Evolutionary conservation across 2,113 vertebrate genomes (phyloP), one percentile per base, ranked within the genome.

Genomic region (Microcebus tavaratra): DNA sequence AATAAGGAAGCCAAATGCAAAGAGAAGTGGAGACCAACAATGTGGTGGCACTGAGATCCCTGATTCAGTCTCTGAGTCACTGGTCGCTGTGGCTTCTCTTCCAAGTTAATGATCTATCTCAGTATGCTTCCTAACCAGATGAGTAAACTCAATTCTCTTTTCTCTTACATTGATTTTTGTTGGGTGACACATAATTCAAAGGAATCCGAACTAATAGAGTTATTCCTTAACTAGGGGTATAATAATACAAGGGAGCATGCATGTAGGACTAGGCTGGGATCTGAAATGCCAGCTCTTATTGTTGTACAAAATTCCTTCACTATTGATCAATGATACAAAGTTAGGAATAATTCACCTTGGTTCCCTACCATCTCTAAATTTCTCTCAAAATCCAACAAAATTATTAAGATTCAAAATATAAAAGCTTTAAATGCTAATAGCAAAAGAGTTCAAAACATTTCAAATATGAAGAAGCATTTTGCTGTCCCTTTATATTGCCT

Each of bases 71-170:
- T 50, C 48, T 75, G 29, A 91, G 76, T 48, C 31, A 81, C n/a
- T 78, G 21, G 25, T 45, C n/a, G 67, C 93, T 84, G 65, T 18
- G 20, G 53, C 59, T 92, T 78, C 14, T 88, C 10, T 72, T 93
- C 55, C 42, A 96, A 86, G 29, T 89, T 94, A 63, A 75, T 80
- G 48, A 57, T 31, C 5, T 76, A 14, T 42, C 27, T 88, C 17
- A 34, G 12, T 29, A 29, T 91, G 50, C 5, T 57, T 95, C 68
- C 39, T 79, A 61, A 78, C 55, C 14, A 57, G 29, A 76, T 59
- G 50, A 84, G 34, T 93, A 48, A 86, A 89, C 9, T 76, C 25
- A 42, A 73, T 96, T 97, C 39, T 57, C 13, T 82, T 86, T 88
- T 78, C 79, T 5, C 27, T 83, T 67, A 79, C 31, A 11, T 91